A percentile compares a stretch with the other conserved stretches of the same genome.
Evolutionary conservation across 2,113 vertebrate genomes (phyloP).

Genomic region (Nothobranchius furzeri): DNA sequence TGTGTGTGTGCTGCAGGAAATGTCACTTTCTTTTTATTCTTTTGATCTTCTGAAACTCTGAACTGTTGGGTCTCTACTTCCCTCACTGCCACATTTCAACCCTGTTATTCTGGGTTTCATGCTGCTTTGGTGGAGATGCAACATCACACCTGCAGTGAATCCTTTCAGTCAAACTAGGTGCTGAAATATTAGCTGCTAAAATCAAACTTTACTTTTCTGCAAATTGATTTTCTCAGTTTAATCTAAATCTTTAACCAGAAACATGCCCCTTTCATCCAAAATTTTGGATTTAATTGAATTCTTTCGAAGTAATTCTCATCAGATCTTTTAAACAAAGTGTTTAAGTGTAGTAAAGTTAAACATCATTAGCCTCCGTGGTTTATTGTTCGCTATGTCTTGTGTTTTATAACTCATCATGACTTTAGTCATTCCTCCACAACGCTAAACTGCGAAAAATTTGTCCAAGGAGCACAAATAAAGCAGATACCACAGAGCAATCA

Average conservation of each 20-base stretch:
- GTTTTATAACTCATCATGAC: not conserved
- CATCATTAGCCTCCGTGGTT: conserved; percentile 5
- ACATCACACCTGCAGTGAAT: not conserved
- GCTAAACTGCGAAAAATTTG: not conserved
- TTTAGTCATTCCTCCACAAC: not conserved
- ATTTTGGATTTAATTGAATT: conserved; percentile 12
- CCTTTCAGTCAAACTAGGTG: not conserved
- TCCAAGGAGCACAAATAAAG: not conserved
- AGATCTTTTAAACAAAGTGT: conserved; percentile 3
- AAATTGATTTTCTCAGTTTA: not conserved
- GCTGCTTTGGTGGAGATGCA: not conserved
- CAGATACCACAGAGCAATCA: conserved; percentile 5
- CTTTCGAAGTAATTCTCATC: conserved; percentile 12
- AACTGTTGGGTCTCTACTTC: not conserved
- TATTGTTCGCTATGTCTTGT: conserved; percentile 4
- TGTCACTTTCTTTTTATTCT: not conserved
- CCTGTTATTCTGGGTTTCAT: not conserved
- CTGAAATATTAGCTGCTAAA: not conserved
- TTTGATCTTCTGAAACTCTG: conserved; percentile 2
- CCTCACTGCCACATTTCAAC: not conserved
- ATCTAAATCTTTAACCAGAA: not conserved
- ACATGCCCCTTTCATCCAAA: not conserved
- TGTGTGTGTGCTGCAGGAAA: conserved; percentile 26
- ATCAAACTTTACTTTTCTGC: not conserved
- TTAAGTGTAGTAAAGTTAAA: not conserved